Base-by-base conservation (phyloP, 2,797 vertebrate species). In the Tapirus indicus region DNA sequence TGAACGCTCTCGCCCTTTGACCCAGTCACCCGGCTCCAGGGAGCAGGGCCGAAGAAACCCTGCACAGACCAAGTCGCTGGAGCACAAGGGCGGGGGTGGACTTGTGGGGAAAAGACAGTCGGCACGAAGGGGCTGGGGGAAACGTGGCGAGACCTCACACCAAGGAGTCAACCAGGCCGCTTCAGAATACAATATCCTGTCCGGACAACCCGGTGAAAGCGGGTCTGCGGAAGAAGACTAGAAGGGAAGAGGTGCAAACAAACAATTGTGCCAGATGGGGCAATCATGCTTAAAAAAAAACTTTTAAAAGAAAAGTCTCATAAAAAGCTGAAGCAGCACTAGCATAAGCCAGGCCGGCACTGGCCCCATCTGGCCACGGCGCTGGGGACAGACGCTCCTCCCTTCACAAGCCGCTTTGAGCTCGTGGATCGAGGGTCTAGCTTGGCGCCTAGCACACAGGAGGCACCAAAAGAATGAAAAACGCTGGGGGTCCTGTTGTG, bases 1-100 rank as follows among this genome's bases (percentile, higher is more conserved):
- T 90, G 87, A 93, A 69, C 2, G 2, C 49, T 75, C 83, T 52
- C n/a, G 83, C 20, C 69, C 89, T 93, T 87, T 89, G 79, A 85
- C 74, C 32, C 41, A 20, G 60, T 79, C 77, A 97, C 44, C 49
- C 54, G 23, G 77, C 35, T 90, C 80, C 84, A 96, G 83, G 94
- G 97, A 38, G 38, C 2, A 38, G 38, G 38, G 38, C 38, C 38
- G 38, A 38, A 38, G 38, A 38, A 38, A 38, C 38, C 38, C 38
- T 38, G 38, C 38, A 38, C 38, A 38, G 38, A 38, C 38, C 38
- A 38, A 38, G 38, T 38, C 38, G 38, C 38, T 38, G 38, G 44
- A 47, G 44, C 44, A 47, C 44, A 86, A 82, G 17, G 49, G 56
- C 54, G n/a, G 79, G 2, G 7, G 35, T 27, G 77, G 68, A 78